Evolutionary conservation across 2,113 vertebrate genomes (phyloP).

Genomic region (Brachypodius melanocephalos): DNA sequence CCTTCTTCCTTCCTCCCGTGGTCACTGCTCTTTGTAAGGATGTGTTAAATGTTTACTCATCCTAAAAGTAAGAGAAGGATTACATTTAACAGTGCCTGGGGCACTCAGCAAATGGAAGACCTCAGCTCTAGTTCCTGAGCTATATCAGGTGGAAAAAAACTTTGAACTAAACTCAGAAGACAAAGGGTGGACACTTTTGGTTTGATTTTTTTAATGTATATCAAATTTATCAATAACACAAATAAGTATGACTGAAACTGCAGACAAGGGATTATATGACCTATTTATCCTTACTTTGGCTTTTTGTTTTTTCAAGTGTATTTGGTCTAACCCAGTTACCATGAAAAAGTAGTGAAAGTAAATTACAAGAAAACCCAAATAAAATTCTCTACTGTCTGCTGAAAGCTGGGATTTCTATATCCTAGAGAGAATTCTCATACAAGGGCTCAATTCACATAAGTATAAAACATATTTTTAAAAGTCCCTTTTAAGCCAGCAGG

Average conservation of each 20-base stretch:
- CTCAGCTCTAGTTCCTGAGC: background rate
- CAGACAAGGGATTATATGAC: background rate
- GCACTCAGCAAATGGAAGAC: background rate
- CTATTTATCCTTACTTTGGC: background rate
- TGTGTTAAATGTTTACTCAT: background rate
- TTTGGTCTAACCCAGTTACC: background rate
- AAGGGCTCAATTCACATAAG: background rate
- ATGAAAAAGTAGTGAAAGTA: background rate
- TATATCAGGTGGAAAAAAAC: background rate
- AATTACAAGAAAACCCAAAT: slow-evolving; percentile 19
- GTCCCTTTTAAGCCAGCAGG: background rate
- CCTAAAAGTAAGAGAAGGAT: background rate
- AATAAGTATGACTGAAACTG: background rate
- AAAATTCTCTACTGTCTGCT: background rate
- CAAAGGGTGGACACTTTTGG: background rate
- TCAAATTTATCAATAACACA: background rate
- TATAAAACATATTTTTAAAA: background rate
- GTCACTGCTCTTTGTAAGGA: background rate
- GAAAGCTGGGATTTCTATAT: background rate
- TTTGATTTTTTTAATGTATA: background rate
- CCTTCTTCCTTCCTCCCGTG: background rate
- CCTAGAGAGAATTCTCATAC: background rate
- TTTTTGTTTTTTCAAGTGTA: background rate
- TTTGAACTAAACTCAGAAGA: background rate
- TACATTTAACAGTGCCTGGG: background rate